Evolutionary conservation across 92 coral and sea anemone species (phyloP), one percentile per base, ranked within the genome.

Genomic region (Scolanthus callimorphus): DNA sequence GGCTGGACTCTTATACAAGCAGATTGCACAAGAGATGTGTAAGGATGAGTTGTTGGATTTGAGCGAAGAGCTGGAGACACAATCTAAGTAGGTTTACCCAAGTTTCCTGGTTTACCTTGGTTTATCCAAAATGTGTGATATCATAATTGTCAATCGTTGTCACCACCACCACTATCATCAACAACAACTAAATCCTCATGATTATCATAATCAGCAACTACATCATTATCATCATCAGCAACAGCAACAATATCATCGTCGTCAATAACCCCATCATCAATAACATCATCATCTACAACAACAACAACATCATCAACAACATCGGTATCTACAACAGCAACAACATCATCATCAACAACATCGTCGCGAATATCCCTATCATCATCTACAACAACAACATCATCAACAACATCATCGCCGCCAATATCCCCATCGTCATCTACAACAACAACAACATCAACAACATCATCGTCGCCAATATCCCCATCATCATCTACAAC

Each of bases 21-120:
- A 66, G 21, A 76, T 85, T 31, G 79, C 83, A 11, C 48, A 58
- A 43, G 76, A 80, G 48, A 72, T 80, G 58, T 70, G 79, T 1
- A 67, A 47, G 31, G 92, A 85, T 69, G 92, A 85, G 46, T 31
- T 80, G 29, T 50, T 74, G 62, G 92, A 80, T 59, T 31, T 68
- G 10, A 65, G 86, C 28, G 83, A 74, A 41, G 74, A 59, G 29
- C 62, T 80, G 11, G 65, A 74, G 37, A 58, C 62, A 38, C 69
- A 80, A 44, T 69, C 88, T 51, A 47, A 79, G 91, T 85, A 52
- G 30, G 70, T 55, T 17, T 17, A 11, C 1, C n/a, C n/a, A n/a
- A n/a, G n/a, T n/a, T n/a, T n/a, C n/a, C n/a, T n/a, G n/a, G n/a
- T n/a, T n/a, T n/a, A n/a, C n/a, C n/a, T n/a, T n/a, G n/a, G n/a